These are phyloP conservation scores for Nasonia longicornis DNA, from an alignment of 1,140 invertebrate genomes.

Conservation along the genomic window DNA sequence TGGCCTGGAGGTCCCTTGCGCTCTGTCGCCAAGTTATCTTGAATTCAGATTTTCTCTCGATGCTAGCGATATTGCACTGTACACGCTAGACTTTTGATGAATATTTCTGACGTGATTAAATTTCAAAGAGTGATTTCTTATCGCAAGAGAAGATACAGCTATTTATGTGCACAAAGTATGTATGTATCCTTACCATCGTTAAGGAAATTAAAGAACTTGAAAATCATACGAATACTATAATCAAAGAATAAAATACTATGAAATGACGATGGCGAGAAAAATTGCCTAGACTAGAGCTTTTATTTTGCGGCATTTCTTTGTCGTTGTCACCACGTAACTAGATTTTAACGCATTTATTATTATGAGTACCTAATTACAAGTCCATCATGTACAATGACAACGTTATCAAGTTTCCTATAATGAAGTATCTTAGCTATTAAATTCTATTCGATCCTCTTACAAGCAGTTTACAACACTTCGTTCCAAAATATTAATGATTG, in stretches of 20 bases:
- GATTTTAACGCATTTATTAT: neutral
- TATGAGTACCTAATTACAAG: neutral
- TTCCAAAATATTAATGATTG: no score
- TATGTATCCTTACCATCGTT: no score
- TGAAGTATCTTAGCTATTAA: neutral
- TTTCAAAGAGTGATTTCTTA: no score
- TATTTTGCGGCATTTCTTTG: neutral
- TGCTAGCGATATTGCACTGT: neutral
- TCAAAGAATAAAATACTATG: no score
- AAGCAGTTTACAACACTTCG: no score
- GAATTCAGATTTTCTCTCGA: slow-evolving; percentile 20
- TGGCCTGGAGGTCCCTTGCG: neutral
- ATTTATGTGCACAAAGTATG: no score
- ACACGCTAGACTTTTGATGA: no score
- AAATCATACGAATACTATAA: no score
- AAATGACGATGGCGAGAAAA: no score
- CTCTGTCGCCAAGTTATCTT: neutral
- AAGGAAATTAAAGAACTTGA: no score
- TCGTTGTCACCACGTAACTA: neutral
- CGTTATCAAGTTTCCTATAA: neutral
- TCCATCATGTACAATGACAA: neutral
- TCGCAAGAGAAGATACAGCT: no score
- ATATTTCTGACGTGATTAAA: no score
- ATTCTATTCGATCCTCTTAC: neutral
- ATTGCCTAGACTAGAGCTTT: neutral